Conservation (phyloP, 2,888 invertebrate species). For the Apoda limacodes region DNA sequence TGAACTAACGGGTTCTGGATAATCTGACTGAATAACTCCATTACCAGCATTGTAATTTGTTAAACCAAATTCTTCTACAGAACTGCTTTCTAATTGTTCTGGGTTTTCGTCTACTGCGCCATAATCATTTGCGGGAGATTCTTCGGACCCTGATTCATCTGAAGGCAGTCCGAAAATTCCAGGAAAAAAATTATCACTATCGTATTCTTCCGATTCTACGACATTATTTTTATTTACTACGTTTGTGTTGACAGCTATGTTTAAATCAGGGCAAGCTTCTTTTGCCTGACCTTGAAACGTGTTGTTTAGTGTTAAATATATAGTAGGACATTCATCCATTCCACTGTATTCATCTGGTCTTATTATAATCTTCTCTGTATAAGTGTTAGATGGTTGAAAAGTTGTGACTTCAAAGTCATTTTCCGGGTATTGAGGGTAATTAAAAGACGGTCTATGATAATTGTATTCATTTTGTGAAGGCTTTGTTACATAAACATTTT, state of each 20-base stretch:
- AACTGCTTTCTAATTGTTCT: conserved; percentile 42
- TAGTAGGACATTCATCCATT: conserved; percentile 65
- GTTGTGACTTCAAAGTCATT: conserved; percentile 51
- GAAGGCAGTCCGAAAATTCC: conserved; percentile 43
- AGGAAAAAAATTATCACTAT: conserved; percentile 36
- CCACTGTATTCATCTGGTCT: conserved; percentile 58
- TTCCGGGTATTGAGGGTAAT: conserved; percentile 31
- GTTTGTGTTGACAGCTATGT: conserved; percentile 78
- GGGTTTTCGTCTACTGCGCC: conserved; percentile 39
- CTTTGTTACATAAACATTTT: conserved; percentile 20
- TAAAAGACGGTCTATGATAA: conserved; percentile 38
- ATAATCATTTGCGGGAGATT: conserved; percentile 36
- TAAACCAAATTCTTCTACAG: conserved; percentile 42
- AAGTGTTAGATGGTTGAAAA: conserved; percentile 45
- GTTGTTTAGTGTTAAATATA: conserved; percentile 66
- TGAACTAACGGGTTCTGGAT: conserved; percentile 34
- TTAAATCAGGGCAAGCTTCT: conserved; percentile 76
- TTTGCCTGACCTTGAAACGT: conserved; percentile 69
- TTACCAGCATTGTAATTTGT: conserved; percentile 47
- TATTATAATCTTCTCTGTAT: conserved; percentile 58
- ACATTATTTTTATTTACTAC: conserved; percentile 71
- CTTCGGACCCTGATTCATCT: conserved; percentile 43
- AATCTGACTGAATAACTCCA: conserved; percentile 28
- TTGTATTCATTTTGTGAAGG: conserved; percentile 37
- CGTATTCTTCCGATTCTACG: conserved; percentile 51